Conservation (phyloP, 2,113 vertebrate genomes). For the Oncorhynchus nerka region DNA sequence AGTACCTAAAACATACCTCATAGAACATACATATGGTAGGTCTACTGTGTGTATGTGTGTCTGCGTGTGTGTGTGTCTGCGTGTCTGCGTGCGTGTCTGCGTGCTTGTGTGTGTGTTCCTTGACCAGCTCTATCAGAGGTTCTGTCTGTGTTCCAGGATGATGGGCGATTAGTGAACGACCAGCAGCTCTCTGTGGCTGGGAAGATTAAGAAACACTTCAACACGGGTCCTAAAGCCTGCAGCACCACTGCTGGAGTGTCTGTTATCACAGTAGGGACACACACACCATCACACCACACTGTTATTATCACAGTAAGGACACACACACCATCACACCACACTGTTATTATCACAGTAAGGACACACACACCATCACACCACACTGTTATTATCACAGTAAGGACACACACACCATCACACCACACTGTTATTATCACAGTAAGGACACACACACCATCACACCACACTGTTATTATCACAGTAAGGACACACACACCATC, state of each 20-base stretch:
- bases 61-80: not conserved
- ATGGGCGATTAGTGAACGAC: slow-evolving; percentile 85
- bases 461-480: too few relatives aligned
- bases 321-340: too few relatives aligned
- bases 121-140: too few relatives aligned
- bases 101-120: too few relatives aligned
- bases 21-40: too few relatives aligned
- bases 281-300: not conserved
- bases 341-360: not conserved
- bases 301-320: too few relatives aligned
- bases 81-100: too few relatives aligned
- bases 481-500: slow-evolving; percentile 78
- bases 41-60: not conserved
- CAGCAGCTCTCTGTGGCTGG: slow-evolving; percentile 92
- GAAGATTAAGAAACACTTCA: slow-evolving; percentile 97
- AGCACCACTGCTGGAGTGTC: slow-evolving; percentile 92
- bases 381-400: not conserved
- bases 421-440: slow-evolving; percentile 82
- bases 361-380: too few relatives aligned
- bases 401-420: too few relatives aligned
- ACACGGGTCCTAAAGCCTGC: slow-evolving; percentile 84
- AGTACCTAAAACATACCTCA: slow-evolving; percentile 58
- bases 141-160: slow-evolving; percentile 76
- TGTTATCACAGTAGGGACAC: slow-evolving; percentile 91
- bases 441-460: slow-evolving; percentile 71